Evolutionary conservation across 2,888 invertebrate genomes (phyloP).

Genomic region (Morinoia aosen): DNA sequence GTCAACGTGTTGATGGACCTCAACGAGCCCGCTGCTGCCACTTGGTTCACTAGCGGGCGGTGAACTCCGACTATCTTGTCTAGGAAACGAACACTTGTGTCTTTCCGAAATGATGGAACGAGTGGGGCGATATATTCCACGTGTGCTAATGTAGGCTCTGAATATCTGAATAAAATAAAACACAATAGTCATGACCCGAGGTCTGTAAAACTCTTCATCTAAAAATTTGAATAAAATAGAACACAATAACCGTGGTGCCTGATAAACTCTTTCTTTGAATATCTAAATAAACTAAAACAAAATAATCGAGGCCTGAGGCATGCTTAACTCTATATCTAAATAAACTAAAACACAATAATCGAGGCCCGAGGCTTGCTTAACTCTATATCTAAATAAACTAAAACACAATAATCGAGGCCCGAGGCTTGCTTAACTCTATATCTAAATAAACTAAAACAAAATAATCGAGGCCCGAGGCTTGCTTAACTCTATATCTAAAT

Average conservation of each 20-base stretch:
- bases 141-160: neutral
- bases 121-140: neutral
- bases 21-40: neutral
- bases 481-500: neutral
- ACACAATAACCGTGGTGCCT: too few relatives aligned
- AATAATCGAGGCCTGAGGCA: too few relatives aligned
- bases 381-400: neutral
- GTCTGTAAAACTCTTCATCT: too few relatives aligned
- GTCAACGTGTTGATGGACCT: neutral
- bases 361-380: neutral
- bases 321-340: too few relatives aligned
- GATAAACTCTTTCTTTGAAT: too few relatives aligned
- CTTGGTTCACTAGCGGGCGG: neutral
- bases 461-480: too few relatives aligned
- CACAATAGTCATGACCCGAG: too few relatives aligned
- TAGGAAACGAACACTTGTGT: neutral
- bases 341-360: neutral
- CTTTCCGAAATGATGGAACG: neutral
- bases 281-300: too few relatives aligned
- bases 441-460: too few relatives aligned
- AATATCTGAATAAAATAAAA: too few relatives aligned
- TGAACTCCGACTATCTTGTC: neutral
- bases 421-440: too few relatives aligned
- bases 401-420: neutral
- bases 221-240: too few relatives aligned